phyloP scores from a whole-genome alignment of 2,113 vertebrate species.

The Zapus hudsonius region DNA sequence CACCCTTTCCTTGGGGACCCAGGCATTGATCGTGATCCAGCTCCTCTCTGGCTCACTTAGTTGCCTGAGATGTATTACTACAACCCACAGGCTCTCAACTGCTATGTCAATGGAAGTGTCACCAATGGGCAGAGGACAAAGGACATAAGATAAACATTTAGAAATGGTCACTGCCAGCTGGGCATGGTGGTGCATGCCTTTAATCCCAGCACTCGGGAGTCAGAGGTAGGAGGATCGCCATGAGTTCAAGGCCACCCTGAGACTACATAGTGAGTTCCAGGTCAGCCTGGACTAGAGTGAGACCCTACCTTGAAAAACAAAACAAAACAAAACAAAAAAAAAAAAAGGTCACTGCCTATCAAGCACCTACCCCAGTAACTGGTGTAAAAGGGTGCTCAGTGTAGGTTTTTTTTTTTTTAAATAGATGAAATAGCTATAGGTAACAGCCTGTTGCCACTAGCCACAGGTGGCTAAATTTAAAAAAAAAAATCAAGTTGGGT shows the following conservation, averaged over 20 bases:
- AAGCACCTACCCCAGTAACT: background rate
- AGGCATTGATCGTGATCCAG: background rate
- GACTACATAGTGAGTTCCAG: too few relatives aligned
- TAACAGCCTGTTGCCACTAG: background rate
- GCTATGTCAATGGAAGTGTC: background rate
- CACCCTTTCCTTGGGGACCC: background rate
- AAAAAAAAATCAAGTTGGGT: background rate
- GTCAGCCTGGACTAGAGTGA: too few relatives aligned
- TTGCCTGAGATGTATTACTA: too few relatives aligned
- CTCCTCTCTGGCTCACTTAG: too few relatives aligned
- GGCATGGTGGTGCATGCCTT: too few relatives aligned
- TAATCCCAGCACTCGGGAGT: too few relatives aligned
- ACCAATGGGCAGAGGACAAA: background rate
- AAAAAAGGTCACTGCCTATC: background rate
- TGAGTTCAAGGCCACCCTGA: too few relatives aligned
- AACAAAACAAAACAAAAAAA: too few relatives aligned
- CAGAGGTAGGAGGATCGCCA: too few relatives aligned
- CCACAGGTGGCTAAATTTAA: background rate
- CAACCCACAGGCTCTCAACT: too few relatives aligned
- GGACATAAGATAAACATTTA: slow-evolving; percentile 30
- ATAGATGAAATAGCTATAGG: background rate
- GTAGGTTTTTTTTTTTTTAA: background rate
- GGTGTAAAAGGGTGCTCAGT: background rate
- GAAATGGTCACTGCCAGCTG: slow-evolving; percentile 12
- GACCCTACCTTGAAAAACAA: too few relatives aligned